phyloP scores from a whole-genome alignment of 2,888 invertebrate species.

The Eledone cirrhosa region DNA sequence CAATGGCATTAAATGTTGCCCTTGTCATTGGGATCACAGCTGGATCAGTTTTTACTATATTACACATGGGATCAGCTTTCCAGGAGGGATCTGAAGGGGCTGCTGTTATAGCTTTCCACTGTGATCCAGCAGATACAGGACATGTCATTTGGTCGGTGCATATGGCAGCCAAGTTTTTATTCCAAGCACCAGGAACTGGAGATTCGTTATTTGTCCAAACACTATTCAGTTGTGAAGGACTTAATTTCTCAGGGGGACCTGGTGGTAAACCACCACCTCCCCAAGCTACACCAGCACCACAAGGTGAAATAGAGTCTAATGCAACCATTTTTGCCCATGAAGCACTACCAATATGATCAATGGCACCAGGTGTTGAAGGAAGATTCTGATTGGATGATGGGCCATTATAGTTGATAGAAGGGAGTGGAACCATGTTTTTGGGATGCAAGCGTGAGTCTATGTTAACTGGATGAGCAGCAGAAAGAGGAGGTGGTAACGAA shows the following conservation, averaged over 20 bases:
- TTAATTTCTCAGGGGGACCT: not conserved
- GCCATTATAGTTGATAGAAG: conserved; percentile 1
- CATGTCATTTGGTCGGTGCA: not conserved
- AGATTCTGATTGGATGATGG: conserved; percentile 10
- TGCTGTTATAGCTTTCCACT: not conserved
- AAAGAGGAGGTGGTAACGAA: conserved; percentile 23
- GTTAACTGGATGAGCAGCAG: not conserved
- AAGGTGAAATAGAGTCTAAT: not conserved
- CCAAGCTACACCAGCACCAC: not conserved
- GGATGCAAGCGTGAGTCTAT: conserved; percentile 25
- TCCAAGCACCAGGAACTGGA: conserved; percentile 16
- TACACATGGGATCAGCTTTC: conserved; percentile 7
- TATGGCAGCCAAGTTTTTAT: conserved; percentile 1
- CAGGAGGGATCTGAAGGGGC: not conserved
- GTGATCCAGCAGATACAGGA: not conserved
- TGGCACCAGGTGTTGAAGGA: not conserved
- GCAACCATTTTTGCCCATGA: conserved; percentile 1
- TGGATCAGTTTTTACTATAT: not conserved
- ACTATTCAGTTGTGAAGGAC: not conserved
- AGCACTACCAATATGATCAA: not conserved
- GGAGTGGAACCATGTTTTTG: conserved; percentile 13
- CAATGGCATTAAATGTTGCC: not conserved
- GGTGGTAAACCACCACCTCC: conserved; percentile 1
- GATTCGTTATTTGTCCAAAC: conserved; percentile 1
- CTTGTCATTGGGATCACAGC: not conserved